A percentile compares a stretch with the other conserved stretches of the same genome.
phyloP scores from a whole-genome alignment of 2,113 vertebrate genomes.

The Pterocles orientalis region DNA sequence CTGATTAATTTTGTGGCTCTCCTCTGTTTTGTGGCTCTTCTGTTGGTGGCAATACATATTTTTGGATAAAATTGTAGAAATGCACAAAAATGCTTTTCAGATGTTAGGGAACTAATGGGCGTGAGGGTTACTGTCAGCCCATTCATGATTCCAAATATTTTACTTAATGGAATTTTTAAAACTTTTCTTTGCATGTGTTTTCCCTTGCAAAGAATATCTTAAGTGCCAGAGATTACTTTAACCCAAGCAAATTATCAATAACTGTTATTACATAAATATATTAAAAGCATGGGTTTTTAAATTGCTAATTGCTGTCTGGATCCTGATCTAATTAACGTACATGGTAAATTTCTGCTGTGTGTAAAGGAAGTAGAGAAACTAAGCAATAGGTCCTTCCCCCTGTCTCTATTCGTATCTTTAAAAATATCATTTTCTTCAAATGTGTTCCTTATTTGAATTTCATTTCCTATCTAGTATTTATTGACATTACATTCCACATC shows the following conservation, averaged over 20 bases:
- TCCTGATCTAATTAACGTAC: background rate
- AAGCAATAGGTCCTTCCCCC: background rate
- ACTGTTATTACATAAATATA: background rate
- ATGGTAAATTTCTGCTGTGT: background rate
- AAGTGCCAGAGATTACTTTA: background rate
- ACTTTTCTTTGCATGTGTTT: background rate
- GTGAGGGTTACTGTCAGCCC: background rate
- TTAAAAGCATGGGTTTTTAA: background rate
- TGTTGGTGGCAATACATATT: background rate
- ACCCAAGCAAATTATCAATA: background rate
- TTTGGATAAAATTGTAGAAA: background rate
- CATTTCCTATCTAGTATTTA: conserved; percentile 12
- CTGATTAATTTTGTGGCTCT: too few relatives aligned
- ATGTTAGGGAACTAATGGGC: background rate
- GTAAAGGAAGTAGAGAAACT: background rate
- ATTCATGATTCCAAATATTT: background rate
- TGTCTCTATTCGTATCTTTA: background rate
- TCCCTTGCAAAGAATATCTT: background rate
- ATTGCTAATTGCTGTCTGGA: background rate
- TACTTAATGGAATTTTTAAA: background rate
- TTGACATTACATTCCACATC: background rate
- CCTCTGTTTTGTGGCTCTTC: background rate
- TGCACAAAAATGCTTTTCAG: background rate
- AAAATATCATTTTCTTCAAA: background rate
- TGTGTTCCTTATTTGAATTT: conserved; percentile 18